Conservation (phyloP, 2,888 invertebrate genomes). For the Mimumesa dahlbomi region DNA sequence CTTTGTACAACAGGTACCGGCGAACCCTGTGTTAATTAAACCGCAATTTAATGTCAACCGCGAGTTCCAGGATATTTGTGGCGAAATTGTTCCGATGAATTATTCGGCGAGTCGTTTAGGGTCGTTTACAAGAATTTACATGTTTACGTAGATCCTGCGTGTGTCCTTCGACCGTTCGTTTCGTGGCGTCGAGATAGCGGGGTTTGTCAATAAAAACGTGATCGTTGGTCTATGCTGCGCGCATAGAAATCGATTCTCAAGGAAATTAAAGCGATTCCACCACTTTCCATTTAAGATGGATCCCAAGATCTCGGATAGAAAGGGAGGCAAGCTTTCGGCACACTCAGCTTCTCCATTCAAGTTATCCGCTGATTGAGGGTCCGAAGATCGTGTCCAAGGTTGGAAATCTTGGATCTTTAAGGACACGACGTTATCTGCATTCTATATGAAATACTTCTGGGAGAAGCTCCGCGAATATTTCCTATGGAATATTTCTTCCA, state of each 20-base stretch:
- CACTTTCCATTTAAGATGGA: constrained; percentile 4
- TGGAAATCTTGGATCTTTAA: neutral
- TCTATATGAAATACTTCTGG: neutral
- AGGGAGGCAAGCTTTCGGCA: neutral
- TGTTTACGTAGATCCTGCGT: too few species aligned
- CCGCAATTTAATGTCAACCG: neutral
- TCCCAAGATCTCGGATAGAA: constrained; percentile 9
- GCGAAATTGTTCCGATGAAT: neutral
- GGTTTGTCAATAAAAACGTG: too few species aligned
- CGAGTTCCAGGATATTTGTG: neutral
- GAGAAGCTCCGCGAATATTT: too few species aligned
- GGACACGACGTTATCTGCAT: neutral
- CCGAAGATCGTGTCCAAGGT: constrained; percentile 2
- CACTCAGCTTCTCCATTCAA: constrained; percentile 16
- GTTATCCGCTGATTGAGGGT: constrained; percentile 3
- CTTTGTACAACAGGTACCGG: neutral
- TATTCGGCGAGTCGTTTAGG: neutral
- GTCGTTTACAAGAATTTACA: too few species aligned
- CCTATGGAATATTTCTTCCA: too few species aligned
- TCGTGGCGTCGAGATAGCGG: too few species aligned
- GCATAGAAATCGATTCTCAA: neutral
- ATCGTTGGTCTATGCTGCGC: constrained; percentile 7
- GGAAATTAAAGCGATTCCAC: constrained; percentile 20
- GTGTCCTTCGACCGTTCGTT: too few species aligned
- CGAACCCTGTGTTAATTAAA: neutral